Evolutionary conservation across 2,113 vertebrate genomes (phyloP).

Genomic region (Gobius niger): DNA sequence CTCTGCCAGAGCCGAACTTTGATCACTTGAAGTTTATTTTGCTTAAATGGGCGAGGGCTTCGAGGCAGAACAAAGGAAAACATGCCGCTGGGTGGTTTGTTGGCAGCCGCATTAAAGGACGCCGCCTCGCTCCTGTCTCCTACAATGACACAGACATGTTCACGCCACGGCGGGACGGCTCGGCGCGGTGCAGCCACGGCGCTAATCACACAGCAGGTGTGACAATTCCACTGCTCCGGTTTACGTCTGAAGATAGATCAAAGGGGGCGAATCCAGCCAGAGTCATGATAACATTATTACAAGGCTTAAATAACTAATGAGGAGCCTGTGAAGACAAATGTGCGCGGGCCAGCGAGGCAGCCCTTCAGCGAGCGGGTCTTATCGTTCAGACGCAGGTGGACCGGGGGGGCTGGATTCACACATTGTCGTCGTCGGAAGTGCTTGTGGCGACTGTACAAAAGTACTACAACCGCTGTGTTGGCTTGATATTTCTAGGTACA

Average conservation of each 20-base stretch:
- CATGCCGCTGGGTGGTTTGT: conserved; percentile 8
- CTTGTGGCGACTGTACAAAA: not conserved
- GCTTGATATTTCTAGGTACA: not conserved
- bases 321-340: not conserved
- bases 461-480: not conserved
- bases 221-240: conserved; percentile 8
- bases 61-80: conserved; percentile 27
- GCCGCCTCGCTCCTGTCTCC: conserved; percentile 8
- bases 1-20: conserved; percentile 35
- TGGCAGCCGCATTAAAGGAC: conserved; percentile 22
- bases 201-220: conserved; percentile 54
- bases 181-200: conserved; percentile 17
- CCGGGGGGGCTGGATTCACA: not conserved
- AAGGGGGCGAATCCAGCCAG: conserved; percentile 1
- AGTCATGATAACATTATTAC: conserved; percentile 1
- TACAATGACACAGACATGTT: conserved; percentile 34
- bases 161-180: conserved; percentile 45
- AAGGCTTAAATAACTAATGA: conserved; percentile 10
- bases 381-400: conserved; percentile 6
- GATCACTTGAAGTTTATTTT: conserved; percentile 26
- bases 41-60: not conserved
- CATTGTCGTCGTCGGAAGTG: not conserved
- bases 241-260: conserved; percentile 36
- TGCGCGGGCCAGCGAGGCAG: not conserved
- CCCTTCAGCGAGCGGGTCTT: conserved; percentile 1